These are phyloP conservation scores for Eilema caniola DNA, from an alignment of 2,888 invertebrate genomes.

Conservation along the genomic window DNA sequence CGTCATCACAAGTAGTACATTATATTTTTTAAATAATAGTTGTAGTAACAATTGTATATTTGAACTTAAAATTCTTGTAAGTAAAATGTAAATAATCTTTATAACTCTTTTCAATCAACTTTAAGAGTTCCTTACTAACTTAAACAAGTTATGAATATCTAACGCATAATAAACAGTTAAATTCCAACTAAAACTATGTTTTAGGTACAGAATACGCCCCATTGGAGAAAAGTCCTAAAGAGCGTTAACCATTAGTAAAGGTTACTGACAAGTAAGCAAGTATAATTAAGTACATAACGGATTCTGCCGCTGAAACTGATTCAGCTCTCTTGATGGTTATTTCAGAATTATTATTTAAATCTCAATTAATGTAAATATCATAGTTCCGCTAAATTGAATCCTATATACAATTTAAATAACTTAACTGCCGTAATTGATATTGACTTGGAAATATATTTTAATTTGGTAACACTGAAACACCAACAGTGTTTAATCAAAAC, in stretches of 20 bases:
- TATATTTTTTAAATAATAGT: not conserved
- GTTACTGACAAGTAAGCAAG: not conserved
- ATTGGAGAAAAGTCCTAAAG: not conserved
- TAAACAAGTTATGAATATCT: not conserved
- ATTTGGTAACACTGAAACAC: not conserved
- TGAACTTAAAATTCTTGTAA: not conserved
- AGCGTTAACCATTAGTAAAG: not conserved
- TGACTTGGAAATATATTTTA: not conserved
- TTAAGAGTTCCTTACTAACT: not conserved
- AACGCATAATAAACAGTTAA: too few relatives aligned
- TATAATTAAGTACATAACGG: slow-evolving; percentile 2
- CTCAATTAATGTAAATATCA: not conserved
- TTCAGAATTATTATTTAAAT: not conserved
- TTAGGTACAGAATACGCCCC: not conserved
- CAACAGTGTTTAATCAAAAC: slow-evolving; percentile 14
- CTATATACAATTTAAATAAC: not conserved
- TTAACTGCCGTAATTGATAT: not conserved
- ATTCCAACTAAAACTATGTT: too few relatives aligned
- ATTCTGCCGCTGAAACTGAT: not conserved
- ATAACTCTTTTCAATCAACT: not conserved
- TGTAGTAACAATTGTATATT: not conserved
- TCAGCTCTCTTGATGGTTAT: not conserved
- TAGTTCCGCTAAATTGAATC: not conserved
- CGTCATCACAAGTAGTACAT: not conserved
- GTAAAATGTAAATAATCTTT: not conserved